Percentiles rank a stretch among this genome's conserved stretches.
These are phyloP conservation scores for Pardosa pseudoannulata DNA, from an alignment of 2,888 invertebrate species.

Conservation along the genomic window DNA sequence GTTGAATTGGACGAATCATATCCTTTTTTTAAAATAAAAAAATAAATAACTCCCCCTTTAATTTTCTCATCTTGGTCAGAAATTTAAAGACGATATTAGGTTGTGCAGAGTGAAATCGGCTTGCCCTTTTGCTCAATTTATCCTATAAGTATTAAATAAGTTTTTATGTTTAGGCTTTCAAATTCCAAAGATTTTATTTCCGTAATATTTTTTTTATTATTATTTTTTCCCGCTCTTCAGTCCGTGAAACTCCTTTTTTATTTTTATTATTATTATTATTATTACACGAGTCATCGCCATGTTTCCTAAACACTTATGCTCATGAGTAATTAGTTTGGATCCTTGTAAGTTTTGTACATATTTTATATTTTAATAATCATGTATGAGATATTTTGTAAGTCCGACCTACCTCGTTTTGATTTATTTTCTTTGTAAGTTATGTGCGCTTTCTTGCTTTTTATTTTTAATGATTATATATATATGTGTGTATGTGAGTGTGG, in stretches of 20 bases:
- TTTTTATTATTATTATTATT: background rate
- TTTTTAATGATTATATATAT: constrained; percentile 24
- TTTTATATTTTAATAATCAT: constrained; percentile 59
- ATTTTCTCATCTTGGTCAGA: background rate
- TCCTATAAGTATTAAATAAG: background rate
- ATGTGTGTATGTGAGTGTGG: too few species aligned
- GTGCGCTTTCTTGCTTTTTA: background rate
- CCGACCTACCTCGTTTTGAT: constrained; percentile 60
- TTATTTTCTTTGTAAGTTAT: background rate
- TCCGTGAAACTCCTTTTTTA: background rate
- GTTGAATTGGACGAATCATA: background rate
- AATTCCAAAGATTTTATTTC: constrained; percentile 42
- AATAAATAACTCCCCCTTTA: too few species aligned
- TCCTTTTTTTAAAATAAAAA: background rate
- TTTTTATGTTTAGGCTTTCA: constrained; percentile 4
- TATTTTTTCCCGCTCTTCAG: background rate
- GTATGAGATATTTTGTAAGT: constrained; percentile 47
- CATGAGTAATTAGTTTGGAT: constrained; percentile 22
- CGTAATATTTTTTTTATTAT: too few species aligned
- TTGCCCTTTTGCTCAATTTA: constrained; percentile 20
- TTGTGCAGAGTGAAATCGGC: background rate
- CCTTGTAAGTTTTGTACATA: constrained; percentile 60
- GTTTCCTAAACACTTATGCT: constrained; percentile 55
- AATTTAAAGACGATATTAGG: background rate
- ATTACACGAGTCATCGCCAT: constrained; percentile 38